Base-by-base conservation (phyloP, 2,113 vertebrate species). In the Callocephalon fimbriatum region DNA sequence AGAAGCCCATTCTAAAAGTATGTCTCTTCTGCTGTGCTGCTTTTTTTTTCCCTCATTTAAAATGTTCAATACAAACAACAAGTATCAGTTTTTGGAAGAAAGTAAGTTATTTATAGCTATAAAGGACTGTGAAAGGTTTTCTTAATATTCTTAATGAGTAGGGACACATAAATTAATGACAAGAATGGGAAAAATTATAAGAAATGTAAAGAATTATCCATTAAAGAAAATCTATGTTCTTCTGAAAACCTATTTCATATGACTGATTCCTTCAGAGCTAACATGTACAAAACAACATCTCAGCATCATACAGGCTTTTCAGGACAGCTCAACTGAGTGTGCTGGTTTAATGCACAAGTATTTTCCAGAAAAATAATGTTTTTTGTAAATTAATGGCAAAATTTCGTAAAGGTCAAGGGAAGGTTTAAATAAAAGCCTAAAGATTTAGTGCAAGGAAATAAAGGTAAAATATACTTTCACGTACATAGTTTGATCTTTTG, bases 391-490 rank as follows among this genome's bases (percentile, higher is more conserved):
- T 79, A 61, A 56, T 35, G 2, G 6, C 45, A 73, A 86, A 42
- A 66, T 56, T 62, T 58, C 6, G 6, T 62, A 6, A 48, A 78
- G 92, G 6, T 9, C 3, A 2, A 4, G 5, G 1, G 1, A 7
- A 45, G 1, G 17, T 42, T 56, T 38, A 77, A 83, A 50, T 56
- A 37, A 87, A 86, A 66, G 2, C 7, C 2, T 26, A 23, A 73
- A 61, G 0, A 2, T 47, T 78, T 67, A 71, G 7, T n/a, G 2
- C 2, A 40, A 62, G 3, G 3, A 35, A 44, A 27, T 50, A 38
- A 53, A 54, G 5, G 32, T 29, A 85, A 95, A 70, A 45, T n/a
- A 32, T 4, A 3, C 58, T 63, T 62, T 45, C 56, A 59, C 25
- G 42, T 58, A 15, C 6, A 15, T 6, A 48, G 0, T 38, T 25